Evolutionary conservation across 1,140 invertebrate genomes (phyloP), one percentile per base, ranked within the genome.

Genomic region (Eulimnadia texana): DNA sequence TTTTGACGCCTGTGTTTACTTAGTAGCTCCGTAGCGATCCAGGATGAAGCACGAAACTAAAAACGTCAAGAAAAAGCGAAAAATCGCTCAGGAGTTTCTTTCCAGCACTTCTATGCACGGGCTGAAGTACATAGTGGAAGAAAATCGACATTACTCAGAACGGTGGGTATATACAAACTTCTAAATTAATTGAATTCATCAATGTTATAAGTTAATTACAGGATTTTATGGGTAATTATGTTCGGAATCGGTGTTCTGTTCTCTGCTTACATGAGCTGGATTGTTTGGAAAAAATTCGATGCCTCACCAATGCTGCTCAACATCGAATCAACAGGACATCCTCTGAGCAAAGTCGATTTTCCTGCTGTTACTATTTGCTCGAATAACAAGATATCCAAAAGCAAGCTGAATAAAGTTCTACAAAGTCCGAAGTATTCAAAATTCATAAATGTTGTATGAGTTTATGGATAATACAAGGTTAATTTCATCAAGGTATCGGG

Each of bases 281-380:
- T 29, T 33, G 53, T 61, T 28, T 61, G 51, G 51, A 25, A 33
- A 27, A 61, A 61, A 22, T 61, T 19, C 23, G 51, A 61, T 19
- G 51, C 28, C 23, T 53, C 60, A 33, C 60, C 60, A 16, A 51
- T 61, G 6, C 51, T 61, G 3, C 52, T 51, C 1, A 53, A 50
- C 51, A 51, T 61, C 10, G 60, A 61, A 42, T 53, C 60, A 6
- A 50, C 49, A 52, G 49, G 28, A 10, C 53, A 61, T 20, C 60
- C 60, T 10, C 50, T 61, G 3, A 54, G 25, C 13, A 52, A 61
- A 42, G 19, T 61, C 23, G 33, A 29, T 28, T 70, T 20, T 64
- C 68, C 56, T 59, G 61, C 50, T 58, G 65, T 53, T 52, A 60
- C 52, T 65, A 65, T 62, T 50, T 64, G 60, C 27, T 50, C 47